These are phyloP conservation scores for Cirrhinus molitorella DNA, from an alignment of 2,797 vertebrate species.

Conservation along the genomic window DNA sequence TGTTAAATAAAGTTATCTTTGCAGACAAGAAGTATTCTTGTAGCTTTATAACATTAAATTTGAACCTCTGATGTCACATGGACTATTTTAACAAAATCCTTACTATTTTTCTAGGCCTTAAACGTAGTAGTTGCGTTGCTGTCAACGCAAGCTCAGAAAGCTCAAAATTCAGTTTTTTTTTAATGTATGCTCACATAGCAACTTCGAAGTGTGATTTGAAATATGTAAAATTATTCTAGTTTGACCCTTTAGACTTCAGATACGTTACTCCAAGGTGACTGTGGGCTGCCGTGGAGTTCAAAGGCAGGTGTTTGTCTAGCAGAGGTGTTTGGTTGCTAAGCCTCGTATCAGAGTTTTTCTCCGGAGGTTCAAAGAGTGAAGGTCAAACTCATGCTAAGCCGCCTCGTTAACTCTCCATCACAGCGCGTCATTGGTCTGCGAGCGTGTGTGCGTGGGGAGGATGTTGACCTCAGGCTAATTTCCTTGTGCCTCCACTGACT, in stretches of 20 bases:
- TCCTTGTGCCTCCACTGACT: conserved; percentile 22
- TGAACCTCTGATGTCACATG: too few relatives aligned
- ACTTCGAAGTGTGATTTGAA: not conserved
- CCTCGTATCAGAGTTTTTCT: conserved; percentile 20
- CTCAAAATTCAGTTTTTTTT: not conserved
- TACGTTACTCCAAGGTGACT: conserved; percentile 23
- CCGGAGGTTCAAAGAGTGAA: conserved; percentile 48
- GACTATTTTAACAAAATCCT: too few relatives aligned
- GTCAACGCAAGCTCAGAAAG: too few relatives aligned
- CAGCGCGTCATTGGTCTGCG: conserved; percentile 5
- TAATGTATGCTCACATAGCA: not conserved
- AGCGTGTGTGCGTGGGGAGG: not conserved
- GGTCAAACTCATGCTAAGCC: conserved; percentile 27
- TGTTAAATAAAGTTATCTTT: too few relatives aligned
- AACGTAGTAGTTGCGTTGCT: too few relatives aligned
- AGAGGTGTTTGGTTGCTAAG: conserved; percentile 37
- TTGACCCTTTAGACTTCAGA: conserved; percentile 6
- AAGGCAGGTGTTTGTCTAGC: conserved; percentile 12
- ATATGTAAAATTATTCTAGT: conserved; percentile 19
- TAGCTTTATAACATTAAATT: too few relatives aligned
- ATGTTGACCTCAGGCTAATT: conserved; percentile 48
- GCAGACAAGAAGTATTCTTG: too few relatives aligned
- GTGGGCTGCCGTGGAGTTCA: conserved; percentile 4
- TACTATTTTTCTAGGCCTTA: too few relatives aligned
- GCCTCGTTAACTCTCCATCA: conserved; percentile 14